These are phyloP conservation scores for Morelia viridis DNA, from an alignment of 2,797 vertebrate species.

Conservation along the genomic window DNA sequence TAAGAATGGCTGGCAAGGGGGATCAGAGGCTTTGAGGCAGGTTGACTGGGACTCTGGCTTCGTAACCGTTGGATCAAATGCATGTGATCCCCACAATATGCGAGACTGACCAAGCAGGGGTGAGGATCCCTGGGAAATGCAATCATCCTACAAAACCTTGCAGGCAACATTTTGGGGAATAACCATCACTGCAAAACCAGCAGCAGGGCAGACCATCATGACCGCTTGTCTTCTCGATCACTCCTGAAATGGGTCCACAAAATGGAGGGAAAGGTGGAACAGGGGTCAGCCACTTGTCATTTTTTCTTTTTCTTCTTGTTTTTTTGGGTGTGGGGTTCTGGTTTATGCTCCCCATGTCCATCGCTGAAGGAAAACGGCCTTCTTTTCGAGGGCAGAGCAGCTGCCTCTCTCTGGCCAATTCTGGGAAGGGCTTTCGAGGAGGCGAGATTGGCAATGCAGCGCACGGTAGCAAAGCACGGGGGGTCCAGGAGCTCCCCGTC, in stretches of 20 bases:
- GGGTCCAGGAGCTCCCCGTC: neutral
- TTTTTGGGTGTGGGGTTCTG: neutral
- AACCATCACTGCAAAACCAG: too few relatives aligned
- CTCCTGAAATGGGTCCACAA: neutral
- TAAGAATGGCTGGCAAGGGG: too few relatives aligned
- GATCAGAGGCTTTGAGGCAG: too few relatives aligned
- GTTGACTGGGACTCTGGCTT: too few relatives aligned
- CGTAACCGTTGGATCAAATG: too few relatives aligned
- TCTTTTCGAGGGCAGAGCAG: neutral
- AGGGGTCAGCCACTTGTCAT: neutral
- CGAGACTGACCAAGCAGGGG: too few relatives aligned
- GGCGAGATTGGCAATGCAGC: conserved; percentile 25
- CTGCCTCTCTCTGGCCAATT: neutral
- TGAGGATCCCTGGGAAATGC: too few relatives aligned
- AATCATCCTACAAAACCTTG: too few relatives aligned
- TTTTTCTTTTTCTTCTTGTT: too few relatives aligned
- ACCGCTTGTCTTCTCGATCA: neutral
- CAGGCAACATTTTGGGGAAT: too few relatives aligned
- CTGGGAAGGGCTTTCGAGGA: accelerated
- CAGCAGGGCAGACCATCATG: too few relatives aligned
- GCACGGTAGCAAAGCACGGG: neutral
- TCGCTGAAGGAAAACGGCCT: neutral
- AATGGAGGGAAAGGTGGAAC: neutral
- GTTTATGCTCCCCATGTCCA: neutral
- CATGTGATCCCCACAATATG: too few relatives aligned